Conservation (phyloP, 2,797 vertebrate species). For the Clarias platycephalus region DNA sequence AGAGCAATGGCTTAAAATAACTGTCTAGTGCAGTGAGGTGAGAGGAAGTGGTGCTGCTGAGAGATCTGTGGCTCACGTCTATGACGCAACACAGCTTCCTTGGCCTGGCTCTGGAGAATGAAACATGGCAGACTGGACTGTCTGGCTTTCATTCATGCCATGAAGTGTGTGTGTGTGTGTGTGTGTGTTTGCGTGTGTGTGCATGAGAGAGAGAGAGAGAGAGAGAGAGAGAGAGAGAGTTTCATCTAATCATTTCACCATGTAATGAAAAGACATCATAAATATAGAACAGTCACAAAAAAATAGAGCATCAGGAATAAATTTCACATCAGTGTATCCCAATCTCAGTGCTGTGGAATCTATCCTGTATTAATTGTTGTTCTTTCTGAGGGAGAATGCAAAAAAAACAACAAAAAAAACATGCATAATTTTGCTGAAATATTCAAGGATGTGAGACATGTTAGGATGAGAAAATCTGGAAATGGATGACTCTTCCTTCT, state of each 20-base stretch:
- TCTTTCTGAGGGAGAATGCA: not conserved
- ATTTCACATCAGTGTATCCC: not conserved
- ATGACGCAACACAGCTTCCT: constrained; percentile 24
- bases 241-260: not conserved
- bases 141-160: constrained; percentile 28
- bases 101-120: constrained; percentile 7
- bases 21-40: constrained; percentile 18
- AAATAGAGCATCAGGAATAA: not conserved
- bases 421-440: not conserved
- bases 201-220: not conserved
- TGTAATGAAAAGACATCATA: not conserved
- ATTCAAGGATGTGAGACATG: not conserved
- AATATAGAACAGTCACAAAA: not conserved
- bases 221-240: not conserved
- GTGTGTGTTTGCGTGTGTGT: not conserved
- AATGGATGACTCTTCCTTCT: not conserved
- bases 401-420: not conserved
- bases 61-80: constrained; percentile 9
- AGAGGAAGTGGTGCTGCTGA: constrained; percentile 22
- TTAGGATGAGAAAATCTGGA: not conserved
- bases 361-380: not conserved
- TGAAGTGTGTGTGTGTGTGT: not conserved
- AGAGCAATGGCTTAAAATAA: constrained; percentile 39
- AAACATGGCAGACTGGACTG: constrained; percentile 21
- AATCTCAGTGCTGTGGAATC: not conserved